phyloP scores from a whole-genome alignment of 2,113 vertebrate species.

The Cebidichthys violaceus region DNA sequence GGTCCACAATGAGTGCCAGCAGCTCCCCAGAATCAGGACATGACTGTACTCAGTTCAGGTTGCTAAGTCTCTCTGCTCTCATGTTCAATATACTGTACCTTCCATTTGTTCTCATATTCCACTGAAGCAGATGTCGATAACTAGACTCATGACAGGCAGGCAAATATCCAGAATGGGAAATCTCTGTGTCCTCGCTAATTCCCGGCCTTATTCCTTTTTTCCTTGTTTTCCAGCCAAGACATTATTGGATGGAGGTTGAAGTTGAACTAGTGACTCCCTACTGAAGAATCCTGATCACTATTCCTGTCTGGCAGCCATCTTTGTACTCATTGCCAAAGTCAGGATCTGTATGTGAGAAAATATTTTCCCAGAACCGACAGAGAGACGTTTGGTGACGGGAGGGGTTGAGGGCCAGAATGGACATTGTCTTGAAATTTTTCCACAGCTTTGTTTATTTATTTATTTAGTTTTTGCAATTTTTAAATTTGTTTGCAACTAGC shows the following conservation, averaged over 20 bases:
- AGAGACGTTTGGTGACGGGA: constrained; percentile 44
- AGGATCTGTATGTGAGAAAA: constrained; percentile 72
- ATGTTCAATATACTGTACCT: constrained; percentile 49
- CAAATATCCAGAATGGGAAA: constrained; percentile 50
- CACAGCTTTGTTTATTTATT: constrained; percentile 54
- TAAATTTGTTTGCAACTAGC: constrained; percentile 69
- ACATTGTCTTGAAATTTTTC: constrained; percentile 50
- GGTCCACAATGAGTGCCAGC: constrained; percentile 35
- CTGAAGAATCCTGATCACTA: constrained; percentile 69
- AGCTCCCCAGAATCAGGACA: constrained; percentile 35
- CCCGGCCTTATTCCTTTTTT: constrained; percentile 17
- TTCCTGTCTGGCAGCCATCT: constrained; percentile 68
- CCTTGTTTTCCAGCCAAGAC: constrained; percentile 55
- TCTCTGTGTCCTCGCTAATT: constrained; percentile 50
- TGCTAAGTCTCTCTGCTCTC: constrained; percentile 32
- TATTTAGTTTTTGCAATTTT: constrained; percentile 50
- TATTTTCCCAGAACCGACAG: constrained; percentile 72
- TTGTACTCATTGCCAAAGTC: constrained; percentile 67
- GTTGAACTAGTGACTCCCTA: constrained; percentile 74
- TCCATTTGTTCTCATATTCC: constrained; percentile 43
- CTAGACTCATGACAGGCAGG: constrained; percentile 33
- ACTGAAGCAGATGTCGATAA: constrained; percentile 50
- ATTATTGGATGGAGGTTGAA: constrained; percentile 57
- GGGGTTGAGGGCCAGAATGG: constrained; percentile 12
- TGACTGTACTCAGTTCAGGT: constrained; percentile 18